Evolutionary conservation across 2,113 vertebrate genomes (phyloP).

Genomic region (Rattus norvegicus): GRCr8 NC_086019.1:159092501-159093000

Average conservation of each 20-base stretch:
- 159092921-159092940: neutral
- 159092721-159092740: constrained; percentile 39
- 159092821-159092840: constrained; percentile 60
- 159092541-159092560: neutral
- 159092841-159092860: constrained; percentile 28
- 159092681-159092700: neutral
- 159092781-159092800: constrained; percentile 19
- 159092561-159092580: neutral
- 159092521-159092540: neutral
- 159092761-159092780: constrained; percentile 57
- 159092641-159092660: neutral
- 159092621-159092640: neutral
- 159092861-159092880: constrained; percentile 15
- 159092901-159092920: neutral
- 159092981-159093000: constrained; percentile 20
- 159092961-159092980: neutral
- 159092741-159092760: constrained; percentile 70
- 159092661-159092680: neutral
- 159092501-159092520: neutral
- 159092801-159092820: constrained; percentile 74
- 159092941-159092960: constrained; percentile 48
- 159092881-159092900: neutral
- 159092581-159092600: neutral
- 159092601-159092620: neutral
- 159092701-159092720: neutral